Evolutionary conservation across 2,797 vertebrate genomes (phyloP), one percentile per base, ranked within the genome.

Genomic region (Crocodylus rhombifer): DNA sequence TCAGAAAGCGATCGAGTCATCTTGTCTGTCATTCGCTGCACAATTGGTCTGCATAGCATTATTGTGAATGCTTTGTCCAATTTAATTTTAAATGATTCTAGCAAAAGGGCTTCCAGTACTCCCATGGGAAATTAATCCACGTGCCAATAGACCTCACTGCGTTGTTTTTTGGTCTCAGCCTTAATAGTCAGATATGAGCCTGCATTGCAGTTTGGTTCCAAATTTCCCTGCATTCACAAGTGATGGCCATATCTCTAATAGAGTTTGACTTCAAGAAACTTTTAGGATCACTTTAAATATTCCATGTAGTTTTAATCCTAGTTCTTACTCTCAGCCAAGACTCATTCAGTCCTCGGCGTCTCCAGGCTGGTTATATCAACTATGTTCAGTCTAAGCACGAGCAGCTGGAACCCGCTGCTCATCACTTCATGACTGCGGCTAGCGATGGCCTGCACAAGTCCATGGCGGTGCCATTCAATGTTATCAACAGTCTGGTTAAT

Each of bases 401-500:
- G 82, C 8, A 23, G 86, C 94, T 51, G 82, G 98, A 98, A 95
- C 97, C 96, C 25, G 93, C 83, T 2, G 93, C 96, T 2, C 98
- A 98, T 92, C 81, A 74, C 18, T 97, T 98, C 94, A 95, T 95
- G 60, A 60, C 98, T 92, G 98, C 97, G n/a, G 93, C 98, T 90
- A 98, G 95, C 65, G 98, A 98, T 13, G 97, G 97, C 8, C 73
- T 98, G 55, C 97, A 98, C 73, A 97, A 89, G 84, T 98, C 98
- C 21, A 90, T 94, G 88, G 91, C 97, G 8, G 56, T 97, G 79
- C 91, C 97, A 69, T 89, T 98, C 93, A 98, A 98, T 95, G 90
- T 98, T 93, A 95, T 98, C 87, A 98, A 97, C 95, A 97, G 94
- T 87, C 98, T 98, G 28, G 95, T 91, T 93, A 98, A 98, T 18